A percentile compares a stretch with the other conserved stretches of the same genome.
Conservation (phyloP, 30 jellyfish, hydroid and myxozoan species). For the Turritopsis rubra region DNA sequence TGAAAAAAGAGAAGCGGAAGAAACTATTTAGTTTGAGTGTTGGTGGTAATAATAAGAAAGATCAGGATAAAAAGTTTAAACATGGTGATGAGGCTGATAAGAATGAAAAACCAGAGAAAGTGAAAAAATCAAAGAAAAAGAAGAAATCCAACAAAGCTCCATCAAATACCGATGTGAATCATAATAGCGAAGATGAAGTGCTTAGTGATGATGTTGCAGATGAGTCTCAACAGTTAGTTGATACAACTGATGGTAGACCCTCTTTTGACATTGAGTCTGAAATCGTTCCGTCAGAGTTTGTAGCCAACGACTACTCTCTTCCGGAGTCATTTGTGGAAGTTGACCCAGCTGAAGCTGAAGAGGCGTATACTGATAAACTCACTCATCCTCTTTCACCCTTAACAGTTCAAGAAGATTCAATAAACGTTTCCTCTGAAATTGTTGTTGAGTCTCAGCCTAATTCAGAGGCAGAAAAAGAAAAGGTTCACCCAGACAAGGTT, state of each 20-base stretch:
- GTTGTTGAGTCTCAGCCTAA: background rate
- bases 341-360: background rate
- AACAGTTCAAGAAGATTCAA: background rate
- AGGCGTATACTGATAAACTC: background rate
- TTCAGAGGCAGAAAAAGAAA: background rate
- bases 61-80: slow-evolving; percentile 11
- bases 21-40: slow-evolving; percentile 29
- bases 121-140: slow-evolving; percentile 11
- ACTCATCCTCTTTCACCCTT: background rate
- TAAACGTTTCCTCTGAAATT: background rate
- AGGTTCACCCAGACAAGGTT: slow-evolving; percentile 13
- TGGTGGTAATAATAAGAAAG: slow-evolving; percentile 15
- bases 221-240: background rate
- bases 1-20: slow-evolving; percentile 28
- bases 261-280: background rate
- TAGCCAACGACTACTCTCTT: background rate
- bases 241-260: background rate
- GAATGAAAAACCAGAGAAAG: background rate
- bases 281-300: slow-evolving; percentile 3
- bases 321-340: slow-evolving; percentile 4
- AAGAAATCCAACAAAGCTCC: slow-evolving; percentile 12
- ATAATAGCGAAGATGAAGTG: background rate
- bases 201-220: slow-evolving; percentile 10
- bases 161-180: background rate
- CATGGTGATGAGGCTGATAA: slow-evolving; percentile 8